Base-by-base conservation (phyloP, 1,140 invertebrate genomes). In the Zeugodacus cucurbitae region DNA sequence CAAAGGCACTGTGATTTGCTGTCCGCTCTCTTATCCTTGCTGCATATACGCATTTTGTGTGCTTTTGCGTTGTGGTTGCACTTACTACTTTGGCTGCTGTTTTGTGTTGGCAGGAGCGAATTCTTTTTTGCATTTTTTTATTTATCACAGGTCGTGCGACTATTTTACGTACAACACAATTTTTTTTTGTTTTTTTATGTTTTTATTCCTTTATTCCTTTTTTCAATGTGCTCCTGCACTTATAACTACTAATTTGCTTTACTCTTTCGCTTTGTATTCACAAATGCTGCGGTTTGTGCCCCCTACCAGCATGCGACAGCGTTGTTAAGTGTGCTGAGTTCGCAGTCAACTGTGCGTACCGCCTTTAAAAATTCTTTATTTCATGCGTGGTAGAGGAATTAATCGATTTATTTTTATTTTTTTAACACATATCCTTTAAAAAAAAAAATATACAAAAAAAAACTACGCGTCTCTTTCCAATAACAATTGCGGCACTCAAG, bases 231-330 rank as follows among this genome's bases (percentile, higher is more conserved):
- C 74, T 26, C 6, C 58, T 26, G 22, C 8, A 7, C 74, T n/a
- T 10, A 82, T 82, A 82, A 48, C 74, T 82, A 82, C 74, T 82
- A 82, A 82, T 82, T 82, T 82, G 10, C 74, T 48, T 82, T 82
- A 22, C 41, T 82, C 17, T 29, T 54, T 22, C n/a, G 8, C 44
- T 82, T 82, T 82, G 26, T 54, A 82, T 22, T 44, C 41, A 26
- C 41, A 48, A 82, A 11, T 20, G 74, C 74, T 82, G 37, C 41
- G 74, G 74, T 48, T 82, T 7, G n/a, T 48, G 74, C 44, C 74
- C 74, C 74, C 74, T 82, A 48, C 41, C n/a, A 48, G n/a, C 41
- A 82, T 82, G 44, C 29, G 37, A 17, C 22, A 82, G 7, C 41
- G 8, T 34, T 6, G n/a, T 26, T 29, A 48, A 82, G 34, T 7